phyloP scores from a whole-genome alignment of 2,888 invertebrate species.

The Habroteleia sp. region DNA sequence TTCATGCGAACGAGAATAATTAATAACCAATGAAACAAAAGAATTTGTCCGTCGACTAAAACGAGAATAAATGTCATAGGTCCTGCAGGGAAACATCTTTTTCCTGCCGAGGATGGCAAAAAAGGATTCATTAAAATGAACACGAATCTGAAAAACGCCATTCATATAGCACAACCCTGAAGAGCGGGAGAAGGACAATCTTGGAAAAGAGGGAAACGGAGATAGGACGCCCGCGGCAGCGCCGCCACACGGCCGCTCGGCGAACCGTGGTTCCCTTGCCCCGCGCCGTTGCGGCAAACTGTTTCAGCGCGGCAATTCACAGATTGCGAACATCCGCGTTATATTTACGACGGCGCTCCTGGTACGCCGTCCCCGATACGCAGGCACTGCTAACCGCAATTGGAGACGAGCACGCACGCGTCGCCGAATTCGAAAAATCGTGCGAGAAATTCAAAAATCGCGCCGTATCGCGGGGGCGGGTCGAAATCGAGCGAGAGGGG shows the following conservation, averaged over 20 bases:
- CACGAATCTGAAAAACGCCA: conserved; percentile 10
- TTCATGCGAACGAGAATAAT: too few species aligned
- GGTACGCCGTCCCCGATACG: conserved; percentile 12
- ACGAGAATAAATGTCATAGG: conserved; percentile 4
- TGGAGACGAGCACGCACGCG: background rate
- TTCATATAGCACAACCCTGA: conserved; percentile 14
- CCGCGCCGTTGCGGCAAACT: conserved; percentile 22
- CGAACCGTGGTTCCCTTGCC: conserved; percentile 5
- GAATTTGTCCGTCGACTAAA: too few species aligned
- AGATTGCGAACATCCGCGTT: conserved; percentile 59
- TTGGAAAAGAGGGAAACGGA: conserved; percentile 28
- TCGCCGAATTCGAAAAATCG: conserved; percentile 20
- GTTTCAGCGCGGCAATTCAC: conserved; percentile 55
- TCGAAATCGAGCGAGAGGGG: too few species aligned
- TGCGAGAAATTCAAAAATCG: conserved; percentile 10
- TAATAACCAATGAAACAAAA: too few species aligned
- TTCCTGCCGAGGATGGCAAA: background rate
- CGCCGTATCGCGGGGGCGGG: too few species aligned
- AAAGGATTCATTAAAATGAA: conserved; percentile 25
- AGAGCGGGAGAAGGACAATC: conserved; percentile 1
- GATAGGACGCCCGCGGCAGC: conserved; percentile 44
- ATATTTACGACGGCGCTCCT: conserved; percentile 46
- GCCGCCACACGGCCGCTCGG: conserved; percentile 17
- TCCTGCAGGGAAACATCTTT: conserved; percentile 2
- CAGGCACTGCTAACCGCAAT: background rate